Evolutionary conservation across 2,888 invertebrate genomes (phyloP), one percentile per base, ranked within the genome.

Genomic region (Mythimna lalbum): DNA sequence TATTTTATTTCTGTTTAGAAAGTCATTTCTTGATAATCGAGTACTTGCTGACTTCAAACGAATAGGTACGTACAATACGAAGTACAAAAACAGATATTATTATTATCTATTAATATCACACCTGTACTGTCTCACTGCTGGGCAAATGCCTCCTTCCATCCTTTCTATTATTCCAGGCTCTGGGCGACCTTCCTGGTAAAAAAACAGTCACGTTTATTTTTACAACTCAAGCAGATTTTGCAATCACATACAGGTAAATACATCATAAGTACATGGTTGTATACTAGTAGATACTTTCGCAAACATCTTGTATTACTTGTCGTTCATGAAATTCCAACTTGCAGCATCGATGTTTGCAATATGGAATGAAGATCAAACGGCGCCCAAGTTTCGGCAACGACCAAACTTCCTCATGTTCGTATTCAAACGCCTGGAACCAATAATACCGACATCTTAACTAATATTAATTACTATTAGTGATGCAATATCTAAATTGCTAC

Each of bases 361-460:
- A 36, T 9, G 43, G 56, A 56, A 39, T 50, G 55, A 50, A 69
- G 36, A 69, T 69, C 50, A 69, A 77, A 50, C 49, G 55, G 31
- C n/a, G 36, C 27, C n/a, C 2, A 77, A 69, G 36, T 73, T 73
- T 31, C 9, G 9, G 47, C 1, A 50, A 43, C 60, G 43, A 70
- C 19, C 12, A 36, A 73, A 73, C 69, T 73, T 69, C 43, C 19
- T 5, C 60, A 33, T 76, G 23, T 31, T 49, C 2, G 10, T 36
- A 59, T 56, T 56, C 17, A 77, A 73, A 69, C 55, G 39, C 27
- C 14, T 27, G 49, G 19, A 69, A 17, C 12, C 50, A 52, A n/a
- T 49, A 49, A 49, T 52, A 52, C 12, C 43, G 47, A 49, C 1
- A 55, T 47, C 2, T 9, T 7, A 19, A 12, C 17, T 74, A 56